These are phyloP conservation scores for Tragelaphus eurycerus DNA, from an alignment of 2,797 vertebrate genomes.

Conservation along the genomic window DNA sequence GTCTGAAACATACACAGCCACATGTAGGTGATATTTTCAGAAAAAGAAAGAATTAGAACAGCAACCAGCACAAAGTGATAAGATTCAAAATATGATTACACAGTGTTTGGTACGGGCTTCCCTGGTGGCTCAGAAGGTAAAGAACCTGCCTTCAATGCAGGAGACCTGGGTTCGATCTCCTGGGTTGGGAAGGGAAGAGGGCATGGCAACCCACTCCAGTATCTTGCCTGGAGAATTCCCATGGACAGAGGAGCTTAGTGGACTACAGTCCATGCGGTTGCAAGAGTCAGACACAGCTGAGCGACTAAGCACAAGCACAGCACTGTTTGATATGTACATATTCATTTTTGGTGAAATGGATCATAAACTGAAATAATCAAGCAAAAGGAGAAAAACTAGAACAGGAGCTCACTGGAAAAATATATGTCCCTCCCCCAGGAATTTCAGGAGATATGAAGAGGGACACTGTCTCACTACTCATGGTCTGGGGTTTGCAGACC, in stretches of 20 bases:
- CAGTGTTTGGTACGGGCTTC: neutral
- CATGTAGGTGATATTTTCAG: neutral
- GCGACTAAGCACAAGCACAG: neutral
- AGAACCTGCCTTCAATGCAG: neutral
- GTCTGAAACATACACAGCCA: neutral
- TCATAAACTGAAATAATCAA: slow-evolving; percentile 26
- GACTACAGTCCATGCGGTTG: neutral
- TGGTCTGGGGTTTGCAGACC: neutral
- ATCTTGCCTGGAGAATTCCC: neutral
- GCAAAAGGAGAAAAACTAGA: neutral
- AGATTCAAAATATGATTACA: neutral
- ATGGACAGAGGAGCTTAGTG: neutral
- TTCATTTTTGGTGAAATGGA: neutral
- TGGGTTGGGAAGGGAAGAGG: neutral
- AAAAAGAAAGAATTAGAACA: neutral
- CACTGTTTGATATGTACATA: neutral
- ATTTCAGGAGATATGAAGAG: neutral
- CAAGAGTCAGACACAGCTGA: neutral
- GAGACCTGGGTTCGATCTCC: neutral
- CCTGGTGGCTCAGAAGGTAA: neutral
- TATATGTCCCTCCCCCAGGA: neutral
- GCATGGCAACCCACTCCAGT: neutral
- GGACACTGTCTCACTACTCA: neutral
- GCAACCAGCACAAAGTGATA: neutral
- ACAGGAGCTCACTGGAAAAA: neutral